Base-by-base conservation (phyloP, 2,888 invertebrate genomes). In the Xanthia icteritia region DNA sequence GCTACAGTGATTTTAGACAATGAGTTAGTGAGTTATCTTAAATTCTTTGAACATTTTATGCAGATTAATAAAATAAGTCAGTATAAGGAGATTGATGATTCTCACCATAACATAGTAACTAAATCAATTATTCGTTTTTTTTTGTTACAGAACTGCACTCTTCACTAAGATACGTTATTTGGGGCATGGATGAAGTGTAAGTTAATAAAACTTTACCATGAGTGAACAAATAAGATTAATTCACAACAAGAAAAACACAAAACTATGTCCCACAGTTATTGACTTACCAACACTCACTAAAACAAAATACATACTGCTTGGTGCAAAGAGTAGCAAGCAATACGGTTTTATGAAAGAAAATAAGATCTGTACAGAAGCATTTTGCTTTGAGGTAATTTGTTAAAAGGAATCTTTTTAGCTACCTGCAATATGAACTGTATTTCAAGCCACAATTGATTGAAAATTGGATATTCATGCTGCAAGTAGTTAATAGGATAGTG, bases 291-390 rank as follows among this genome's bases (percentile, higher is more conserved):
- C 36, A 76, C 63, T 51, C 6, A 76, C 15, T 42, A 73, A 76
- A 56, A 77, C 39, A 64, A 81, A 68, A 73, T 66, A 75, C 13
- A 77, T 73, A 79, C 73, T 80, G 80, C 64, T 66, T 80, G 71
- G 73, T 84, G 86, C 72, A 73, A 72, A 67, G 66, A 70, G n/a
- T 73, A 77, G 60, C 66, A 82, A 79, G 76, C 76, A 77, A 81
- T 65, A 75, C 76, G 71, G 72, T 76, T 76, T 71, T 73, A 74
- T 65, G 51, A 60, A 67, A 67, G 15, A 51, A 51, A 80, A 69
- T 61, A 70, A 72, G 48, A 72, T 64, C 17, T 66, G 23, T 45
- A 36, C 17, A 54, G 45, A 63, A 67, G 66, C 60, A 31, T 72
- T 76, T 42, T 65, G 39, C 66, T 60, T 54, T 48, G 11, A 60